Base-by-base conservation (phyloP, 2,888 invertebrate species). In the Caenorhabditis plicata region DNA sequence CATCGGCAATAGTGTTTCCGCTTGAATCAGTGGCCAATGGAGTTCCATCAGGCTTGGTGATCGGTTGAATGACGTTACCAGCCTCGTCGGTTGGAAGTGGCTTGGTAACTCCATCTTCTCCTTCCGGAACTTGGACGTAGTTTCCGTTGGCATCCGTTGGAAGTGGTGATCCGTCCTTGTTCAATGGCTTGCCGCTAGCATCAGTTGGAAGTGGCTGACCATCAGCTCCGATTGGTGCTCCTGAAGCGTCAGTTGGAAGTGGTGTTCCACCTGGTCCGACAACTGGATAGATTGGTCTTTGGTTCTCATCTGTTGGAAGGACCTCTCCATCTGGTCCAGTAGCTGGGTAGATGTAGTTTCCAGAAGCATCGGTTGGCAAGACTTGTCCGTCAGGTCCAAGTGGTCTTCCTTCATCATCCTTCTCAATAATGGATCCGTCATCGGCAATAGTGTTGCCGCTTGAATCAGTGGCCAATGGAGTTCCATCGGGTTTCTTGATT, bases 191-290 rank as follows among this genome's bases (percentile, higher is more conserved):
- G 22, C 74, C 74, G 9, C 48, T 40, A 11, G 31, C 48, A 33
- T 76, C 66, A 11, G 67, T 72, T 11, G 67, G 60, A 17, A 76
- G 31, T 13, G 55, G 50, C 4, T 41, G 39, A 15, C 69, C 71
- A 50, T 69, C 69, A 9, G 52, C 42, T 19, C 61, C 61, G 25
- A 58, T 25, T 5, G 56, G 47, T 1, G 40, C 50, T 20, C 68
- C 70, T 9, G 54, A 39, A 7, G 51, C 50, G 26, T 63, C 60
- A 13, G 67, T 69, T 17, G 73, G 66, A 7, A 69, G 45, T 22
- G 53, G 39, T 17, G 35, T 15, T 25, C 62, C 62, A 33, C 67
- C 65, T 9, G 47, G 40, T 25, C 54, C 53, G 39, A 49, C 40
- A 9, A 55, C 50, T 4, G 66, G 66, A 32, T 56, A 53, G 11